phyloP scores from a whole-genome alignment of 1,140 invertebrate genomes.

The Anthonomus grandis region DNA sequence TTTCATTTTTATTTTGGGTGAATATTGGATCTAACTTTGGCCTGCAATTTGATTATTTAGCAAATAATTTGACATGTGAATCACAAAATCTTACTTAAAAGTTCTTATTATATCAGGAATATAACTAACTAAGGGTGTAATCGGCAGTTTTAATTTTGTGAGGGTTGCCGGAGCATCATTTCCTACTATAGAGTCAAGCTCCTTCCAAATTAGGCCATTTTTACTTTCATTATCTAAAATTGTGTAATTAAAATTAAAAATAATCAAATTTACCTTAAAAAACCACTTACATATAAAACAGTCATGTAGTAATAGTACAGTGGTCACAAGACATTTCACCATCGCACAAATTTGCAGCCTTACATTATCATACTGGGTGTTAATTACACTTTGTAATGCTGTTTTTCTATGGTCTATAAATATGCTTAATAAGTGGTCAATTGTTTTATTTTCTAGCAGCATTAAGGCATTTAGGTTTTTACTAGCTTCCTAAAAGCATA shows the following conservation, averaged over 20 bases:
- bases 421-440: constrained; percentile 50
- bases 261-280: neutral
- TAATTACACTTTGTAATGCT: constrained; percentile 52
- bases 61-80: neutral
- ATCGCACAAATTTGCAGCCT: constrained; percentile 53
- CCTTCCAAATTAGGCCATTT: constrained; percentile 48
- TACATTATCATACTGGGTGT: constrained; percentile 52
- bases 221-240: constrained; percentile 46
- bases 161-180: constrained; percentile 49
- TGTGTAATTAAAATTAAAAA: neutral
- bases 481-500: constrained; percentile 40
- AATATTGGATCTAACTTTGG: neutral
- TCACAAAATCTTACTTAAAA: constrained; percentile 40
- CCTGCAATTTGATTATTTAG: neutral
- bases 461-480: constrained; percentile 44
- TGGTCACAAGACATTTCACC: constrained; percentile 54
- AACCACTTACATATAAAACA: constrained; percentile 57
- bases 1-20: constrained; percentile 40
- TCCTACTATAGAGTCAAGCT: constrained; percentile 50
- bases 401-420: constrained; percentile 52
- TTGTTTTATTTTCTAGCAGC: constrained; percentile 44
- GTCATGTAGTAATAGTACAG: constrained; percentile 51
- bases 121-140: constrained; percentile 50
- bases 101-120: constrained; percentile 51
- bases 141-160: constrained; percentile 50